A percentile compares a stretch with the other conserved stretches of the same genome.
Conservation (phyloP, 2,797 vertebrate genomes). For the Thripadectes ignobilis region DNA sequence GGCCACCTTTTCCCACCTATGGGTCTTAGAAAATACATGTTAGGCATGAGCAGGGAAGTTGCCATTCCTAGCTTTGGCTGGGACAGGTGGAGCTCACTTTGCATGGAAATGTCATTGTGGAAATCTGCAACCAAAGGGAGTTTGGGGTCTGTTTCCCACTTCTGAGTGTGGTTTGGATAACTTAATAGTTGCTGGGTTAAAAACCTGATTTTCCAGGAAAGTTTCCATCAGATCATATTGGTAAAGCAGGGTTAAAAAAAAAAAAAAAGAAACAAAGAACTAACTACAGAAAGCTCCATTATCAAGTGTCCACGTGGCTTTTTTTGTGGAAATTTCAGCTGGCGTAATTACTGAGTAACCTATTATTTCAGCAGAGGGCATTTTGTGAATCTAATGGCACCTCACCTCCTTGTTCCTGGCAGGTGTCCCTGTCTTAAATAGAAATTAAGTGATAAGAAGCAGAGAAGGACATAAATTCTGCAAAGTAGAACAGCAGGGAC, state of each 20-base stretch:
- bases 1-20: background rate
- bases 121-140: background rate
- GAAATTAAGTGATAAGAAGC: background rate
- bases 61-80: background rate
- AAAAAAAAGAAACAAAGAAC: background rate
- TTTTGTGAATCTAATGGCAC: background rate
- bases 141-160: background rate
- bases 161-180: background rate
- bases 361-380: background rate
- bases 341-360: background rate
- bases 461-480: conserved; percentile 5
- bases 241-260: background rate
- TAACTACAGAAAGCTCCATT: background rate
- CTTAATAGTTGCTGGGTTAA: background rate
- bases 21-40: background rate
- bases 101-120: background rate
- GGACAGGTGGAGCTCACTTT: background rate
- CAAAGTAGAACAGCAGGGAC: background rate
- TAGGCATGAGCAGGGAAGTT: background rate
- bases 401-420: background rate
- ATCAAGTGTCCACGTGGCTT: background rate
- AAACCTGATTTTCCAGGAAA: background rate
- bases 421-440: background rate
- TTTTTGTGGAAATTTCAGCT: background rate
- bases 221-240: background rate